These are phyloP conservation scores for Rhinoptilus africanus DNA, from an alignment of 2,113 vertebrate genomes.

Conservation along the genomic window DNA sequence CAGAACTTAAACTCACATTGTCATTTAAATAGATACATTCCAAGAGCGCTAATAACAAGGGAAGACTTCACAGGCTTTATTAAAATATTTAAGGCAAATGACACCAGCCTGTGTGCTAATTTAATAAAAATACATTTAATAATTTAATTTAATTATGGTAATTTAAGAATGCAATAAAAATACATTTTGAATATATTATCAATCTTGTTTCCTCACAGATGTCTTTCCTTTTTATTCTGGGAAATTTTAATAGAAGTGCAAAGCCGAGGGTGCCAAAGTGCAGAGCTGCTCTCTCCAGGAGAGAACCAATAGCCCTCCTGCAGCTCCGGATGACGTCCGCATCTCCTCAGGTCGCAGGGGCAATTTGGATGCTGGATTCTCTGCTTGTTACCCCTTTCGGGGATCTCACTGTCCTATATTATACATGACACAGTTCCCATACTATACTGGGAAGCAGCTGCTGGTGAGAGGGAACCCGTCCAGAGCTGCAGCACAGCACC, in stretches of 20 bases:
- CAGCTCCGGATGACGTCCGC: not conserved
- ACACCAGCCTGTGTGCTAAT: conserved; percentile 39
- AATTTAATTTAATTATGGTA: conserved; percentile 63
- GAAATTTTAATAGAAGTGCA: not conserved
- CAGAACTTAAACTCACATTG: conserved; percentile 1
- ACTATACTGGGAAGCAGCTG: not conserved
- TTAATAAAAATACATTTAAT: conserved; percentile 63
- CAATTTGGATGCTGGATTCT: not conserved
- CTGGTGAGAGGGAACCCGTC: not conserved
- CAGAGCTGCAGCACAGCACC: not conserved
- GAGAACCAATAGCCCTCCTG: not conserved
- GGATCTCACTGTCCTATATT: not conserved
- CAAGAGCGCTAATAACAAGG: not conserved
- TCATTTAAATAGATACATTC: conserved; percentile 20
- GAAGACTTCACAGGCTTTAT: conserved; percentile 48
- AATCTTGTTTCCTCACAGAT: conserved; percentile 18
- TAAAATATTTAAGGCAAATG: conserved; percentile 53
- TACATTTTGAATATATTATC: conserved; percentile 31
- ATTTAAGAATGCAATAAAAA: conserved; percentile 45
- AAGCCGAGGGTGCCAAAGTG: not conserved
- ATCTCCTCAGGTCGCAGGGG: not conserved
- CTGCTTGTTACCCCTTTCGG: not conserved
- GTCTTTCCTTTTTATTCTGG: conserved; percentile 13
- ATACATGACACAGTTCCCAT: not conserved
- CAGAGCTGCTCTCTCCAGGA: not conserved